phyloP scores from a whole-genome alignment of 2,113 vertebrate genomes.

The Coptodon rendalli region DNA sequence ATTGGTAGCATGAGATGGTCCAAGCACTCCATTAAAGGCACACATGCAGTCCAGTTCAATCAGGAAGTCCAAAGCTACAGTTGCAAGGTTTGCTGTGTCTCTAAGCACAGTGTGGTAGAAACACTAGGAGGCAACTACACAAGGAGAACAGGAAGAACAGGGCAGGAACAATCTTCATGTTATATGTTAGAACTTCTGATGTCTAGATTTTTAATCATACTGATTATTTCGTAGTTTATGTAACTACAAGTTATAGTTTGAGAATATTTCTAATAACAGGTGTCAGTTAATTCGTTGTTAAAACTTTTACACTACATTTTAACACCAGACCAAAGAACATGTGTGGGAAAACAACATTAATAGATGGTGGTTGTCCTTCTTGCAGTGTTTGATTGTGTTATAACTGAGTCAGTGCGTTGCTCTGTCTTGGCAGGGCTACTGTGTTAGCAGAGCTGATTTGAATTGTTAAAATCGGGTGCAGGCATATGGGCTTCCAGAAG shows the following conservation, averaged over 20 bases:
- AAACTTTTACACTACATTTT: not conserved
- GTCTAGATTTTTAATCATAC: not conserved
- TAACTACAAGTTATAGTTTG: not conserved
- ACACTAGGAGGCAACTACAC: not conserved
- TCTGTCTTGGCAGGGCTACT: not conserved
- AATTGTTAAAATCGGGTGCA: slow-evolving; percentile 57
- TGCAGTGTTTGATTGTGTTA: not conserved
- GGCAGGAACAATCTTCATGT: not conserved
- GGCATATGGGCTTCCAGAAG: slow-evolving; percentile 68
- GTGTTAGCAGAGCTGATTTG: slow-evolving; percentile 55
- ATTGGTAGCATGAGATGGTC: not conserved
- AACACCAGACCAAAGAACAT: not conserved
- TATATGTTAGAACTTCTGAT: not conserved
- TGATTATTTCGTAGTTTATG: not conserved
- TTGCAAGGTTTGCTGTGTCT: not conserved
- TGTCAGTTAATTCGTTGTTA: rapidly evolving
- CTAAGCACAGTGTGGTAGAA: not conserved
- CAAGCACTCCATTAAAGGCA: not conserved
- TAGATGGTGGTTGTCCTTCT: not conserved
- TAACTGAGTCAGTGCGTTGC: not conserved
- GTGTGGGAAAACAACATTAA: not conserved
- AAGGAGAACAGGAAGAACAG: not conserved
- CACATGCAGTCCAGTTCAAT: not conserved
- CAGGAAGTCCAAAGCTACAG: not conserved
- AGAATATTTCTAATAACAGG: not conserved